Evolutionary conservation across 2,113 vertebrate genomes (phyloP), one percentile per base, ranked within the genome.

Genomic region (Prunella fulvescens): DNA sequence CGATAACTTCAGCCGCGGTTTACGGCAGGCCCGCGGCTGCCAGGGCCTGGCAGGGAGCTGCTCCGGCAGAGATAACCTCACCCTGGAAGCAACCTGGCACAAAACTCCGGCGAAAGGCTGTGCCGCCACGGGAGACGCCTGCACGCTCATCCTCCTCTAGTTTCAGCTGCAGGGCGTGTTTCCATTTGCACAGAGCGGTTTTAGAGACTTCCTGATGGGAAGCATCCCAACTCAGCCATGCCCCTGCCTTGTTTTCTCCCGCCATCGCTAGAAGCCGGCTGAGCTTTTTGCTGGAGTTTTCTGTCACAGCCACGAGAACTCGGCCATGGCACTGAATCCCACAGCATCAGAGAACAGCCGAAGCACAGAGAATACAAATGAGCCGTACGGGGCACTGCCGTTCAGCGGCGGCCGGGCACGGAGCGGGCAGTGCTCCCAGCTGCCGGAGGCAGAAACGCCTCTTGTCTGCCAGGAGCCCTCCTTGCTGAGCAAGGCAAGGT

Each of bases 121-220:
- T 4, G 62, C 53, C 3, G 12, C 66, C 3, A 19, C 45, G 5
- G 8, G 35, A 67, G 57, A 25, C 5, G 69, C 54, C 80, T 15
- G 78, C 47, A n/a, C 3, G 10, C 40, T 53, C 47, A 69, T 58
- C 26, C 35, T 60, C 47, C 62, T 53, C 67, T 3, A 24, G 10
- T 39, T 69, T 67, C 91, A 81, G 72, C 94, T 54, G 85, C 86
- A 83, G 94, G 86, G 86, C 6, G 48, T 81, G 80, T 71, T 93
- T 56, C 76, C 78, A 61, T 54, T 44, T 16, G 57, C 86, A 70
- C 26, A 14, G n/a, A 79, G 83, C 23, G 19, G 73, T 79, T 93
- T 81, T 5, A 7, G 60, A 93, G 56, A 74, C 91, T 94, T 95
- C 94, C 95, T 85, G 65, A 65, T 86, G 53, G 73, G 91, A 84